These are phyloP conservation scores for Cyphomyrus plagiostoma DNA, from an alignment of 2,113 vertebrate species.

Conservation along the genomic window DNA sequence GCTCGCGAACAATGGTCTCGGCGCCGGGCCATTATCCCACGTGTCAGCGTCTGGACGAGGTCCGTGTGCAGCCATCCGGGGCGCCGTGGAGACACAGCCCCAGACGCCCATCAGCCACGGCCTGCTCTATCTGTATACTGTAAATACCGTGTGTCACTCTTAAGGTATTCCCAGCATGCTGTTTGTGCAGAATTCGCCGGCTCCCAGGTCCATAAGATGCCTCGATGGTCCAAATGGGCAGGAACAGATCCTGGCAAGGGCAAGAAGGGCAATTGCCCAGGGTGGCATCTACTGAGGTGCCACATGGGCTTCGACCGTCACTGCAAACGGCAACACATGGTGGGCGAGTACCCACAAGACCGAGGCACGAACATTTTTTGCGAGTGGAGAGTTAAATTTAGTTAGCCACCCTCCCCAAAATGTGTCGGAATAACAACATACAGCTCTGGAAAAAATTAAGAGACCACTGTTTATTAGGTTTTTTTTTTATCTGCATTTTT, in stretches of 20 bases:
- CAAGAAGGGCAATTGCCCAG: background rate
- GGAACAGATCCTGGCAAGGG: background rate
- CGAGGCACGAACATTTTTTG: background rate
- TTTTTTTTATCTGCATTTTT: too few species aligned
- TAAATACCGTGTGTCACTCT: slow-evolving; percentile 51
- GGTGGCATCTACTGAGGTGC: background rate
- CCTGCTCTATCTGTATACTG: slow-evolving; percentile 53
- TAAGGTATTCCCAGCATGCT: background rate
- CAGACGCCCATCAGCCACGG: slow-evolving; percentile 63
- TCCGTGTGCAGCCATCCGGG: slow-evolving; percentile 57
- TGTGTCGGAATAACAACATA: too few species aligned
- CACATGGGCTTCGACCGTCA: background rate
- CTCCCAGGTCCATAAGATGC: background rate
- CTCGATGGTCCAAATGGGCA: too few species aligned
- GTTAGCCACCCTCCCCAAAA: background rate
- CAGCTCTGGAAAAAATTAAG: too few species aligned
- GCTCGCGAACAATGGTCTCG: slow-evolving; percentile 59
- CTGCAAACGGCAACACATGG: background rate
- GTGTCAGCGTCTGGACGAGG: slow-evolving; percentile 59
- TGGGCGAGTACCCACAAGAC: background rate
- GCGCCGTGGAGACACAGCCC: slow-evolving; percentile 63
- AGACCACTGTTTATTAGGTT: too few species aligned
- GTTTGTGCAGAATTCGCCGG: background rate
- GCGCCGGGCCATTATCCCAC: slow-evolving; percentile 58
- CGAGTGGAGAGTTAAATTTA: background rate